Evolutionary conservation across 2,797 vertebrate species (phyloP), one percentile per base, ranked within the genome.

Genomic region (Remorina albescens): DNA sequence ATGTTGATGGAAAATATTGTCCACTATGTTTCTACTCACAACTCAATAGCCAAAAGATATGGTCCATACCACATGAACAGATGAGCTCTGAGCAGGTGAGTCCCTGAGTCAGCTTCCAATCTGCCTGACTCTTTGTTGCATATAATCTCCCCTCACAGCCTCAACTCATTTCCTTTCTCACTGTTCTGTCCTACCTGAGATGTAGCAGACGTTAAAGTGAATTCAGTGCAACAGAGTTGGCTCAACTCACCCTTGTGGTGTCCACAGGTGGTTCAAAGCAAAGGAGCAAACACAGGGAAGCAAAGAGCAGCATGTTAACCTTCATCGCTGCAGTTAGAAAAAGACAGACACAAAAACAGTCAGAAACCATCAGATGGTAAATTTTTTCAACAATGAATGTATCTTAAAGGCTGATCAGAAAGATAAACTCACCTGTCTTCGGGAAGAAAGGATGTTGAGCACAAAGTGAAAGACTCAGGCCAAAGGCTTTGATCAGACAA

Each of bases 171-270:
- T n/a, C n/a, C n/a, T n/a, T n/a, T n/a, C n/a, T n/a, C n/a, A n/a
- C n/a, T n/a, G n/a, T n/a, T n/a, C n/a, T n/a, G n/a, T n/a, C n/a
- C n/a, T n/a, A 30, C 6, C 30, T 30, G 6, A 30, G 6, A 30
- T n/a, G n/a, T 12, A 28, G 26, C 12, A 18, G n/a, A 26, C 26
- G 18, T 6, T 6, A 6, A n/a, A n/a, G 10, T 30, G 21, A 6
- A 47, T 64, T 57, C 25, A 13, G 15, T 21, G 58, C 9, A 36
- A 26, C 5, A 9, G 34, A 1, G 5, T 13, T 11, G 5, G 39
- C 6, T 30, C n/a, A 36, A 71, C 69, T 75, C 25, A 85, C 83
- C 34, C 3, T 60, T 23, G 2, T 50, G 8, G 76, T 71, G 37
- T 16, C 10, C 2, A 9, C 25, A 12, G 55, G 30, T 46, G 53